Percentiles rank a stretch among this genome's conserved stretches.
Evolutionary conservation across 1,140 invertebrate species (phyloP).

Genomic region (Hylaeus anthracinus): DNA sequence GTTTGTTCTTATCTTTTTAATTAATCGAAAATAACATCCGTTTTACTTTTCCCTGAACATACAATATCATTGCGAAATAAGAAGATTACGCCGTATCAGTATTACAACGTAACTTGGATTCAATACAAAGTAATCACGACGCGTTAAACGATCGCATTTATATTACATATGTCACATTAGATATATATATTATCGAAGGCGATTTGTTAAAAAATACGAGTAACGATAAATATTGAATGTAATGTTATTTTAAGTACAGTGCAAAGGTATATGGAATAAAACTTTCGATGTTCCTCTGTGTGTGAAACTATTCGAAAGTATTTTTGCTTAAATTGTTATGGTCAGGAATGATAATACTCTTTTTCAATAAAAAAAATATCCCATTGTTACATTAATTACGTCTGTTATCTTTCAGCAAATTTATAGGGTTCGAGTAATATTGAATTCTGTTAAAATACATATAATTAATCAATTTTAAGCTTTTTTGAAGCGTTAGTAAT

Average conservation of each 20-base stretch:
- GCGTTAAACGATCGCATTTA: background rate
- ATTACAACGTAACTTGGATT: constrained; percentile 2
- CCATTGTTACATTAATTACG: background rate
- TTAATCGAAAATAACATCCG: background rate
- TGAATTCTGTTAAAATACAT: background rate
- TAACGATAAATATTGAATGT: background rate
- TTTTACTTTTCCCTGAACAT: background rate
- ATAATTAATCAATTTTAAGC: no score
- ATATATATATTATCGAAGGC: background rate
- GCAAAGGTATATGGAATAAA: constrained; percentile 14
- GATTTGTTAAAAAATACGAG: constrained; percentile 6
- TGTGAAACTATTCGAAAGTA: background rate
- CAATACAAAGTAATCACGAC: background rate
- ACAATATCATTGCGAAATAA: constrained; percentile 3
- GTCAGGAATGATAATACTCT: background rate
- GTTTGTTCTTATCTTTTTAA: constrained; percentile 40
- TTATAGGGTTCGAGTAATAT: background rate
- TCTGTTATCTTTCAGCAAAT: background rate
- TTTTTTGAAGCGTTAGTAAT: no score
- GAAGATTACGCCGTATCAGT: constrained; percentile 4
- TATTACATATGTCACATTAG: background rate
- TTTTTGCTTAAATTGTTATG: constrained; percentile 17
- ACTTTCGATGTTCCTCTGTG: background rate
- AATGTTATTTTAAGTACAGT: constrained; percentile 6
- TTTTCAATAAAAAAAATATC: constrained; percentile 5